phyloP scores from a whole-genome alignment of 2,888 invertebrate species.

The Agrotis clavis region DNA sequence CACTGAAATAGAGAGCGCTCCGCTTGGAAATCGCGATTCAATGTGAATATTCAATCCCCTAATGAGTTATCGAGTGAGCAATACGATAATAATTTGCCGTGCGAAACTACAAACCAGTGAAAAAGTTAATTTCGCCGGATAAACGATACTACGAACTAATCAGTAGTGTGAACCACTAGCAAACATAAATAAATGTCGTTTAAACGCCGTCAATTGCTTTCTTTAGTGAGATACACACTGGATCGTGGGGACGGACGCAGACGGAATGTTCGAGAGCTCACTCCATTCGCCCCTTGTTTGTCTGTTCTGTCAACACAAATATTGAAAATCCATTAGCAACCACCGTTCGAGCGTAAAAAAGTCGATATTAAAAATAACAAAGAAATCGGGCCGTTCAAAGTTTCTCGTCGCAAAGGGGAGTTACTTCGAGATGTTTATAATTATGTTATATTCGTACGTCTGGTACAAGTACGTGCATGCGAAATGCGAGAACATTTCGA shows the following conservation, averaged over 20 bases:
- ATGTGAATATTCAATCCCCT: conserved; percentile 52
- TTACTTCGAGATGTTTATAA: conserved; percentile 76
- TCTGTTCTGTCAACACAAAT: conserved; percentile 88
- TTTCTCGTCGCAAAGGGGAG: conserved; percentile 73
- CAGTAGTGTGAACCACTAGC: conserved; percentile 61
- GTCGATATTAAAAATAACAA: conserved; percentile 88
- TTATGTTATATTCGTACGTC: conserved; percentile 69
- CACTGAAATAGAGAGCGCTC: conserved; percentile 49
- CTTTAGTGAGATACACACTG: conserved; percentile 65
- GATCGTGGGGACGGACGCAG: conserved; percentile 68
- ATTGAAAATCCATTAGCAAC: conserved; percentile 90
- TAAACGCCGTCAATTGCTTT: conserved; percentile 68
- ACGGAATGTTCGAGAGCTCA: conserved; percentile 78
- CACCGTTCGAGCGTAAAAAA: conserved; percentile 83
- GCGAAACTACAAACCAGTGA: conserved; percentile 8
- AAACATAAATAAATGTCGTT: conserved; percentile 72
- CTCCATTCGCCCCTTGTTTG: conserved; percentile 85
- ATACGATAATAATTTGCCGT: conserved; percentile 30
- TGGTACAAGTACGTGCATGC: conserved; percentile 56
- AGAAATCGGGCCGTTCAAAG: conserved; percentile 81
- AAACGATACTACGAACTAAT: conserved; percentile 69
- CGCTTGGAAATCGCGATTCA: conserved; percentile 36
- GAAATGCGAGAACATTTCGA: conserved; percentile 69
- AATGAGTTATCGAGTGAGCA: conserved; percentile 34
- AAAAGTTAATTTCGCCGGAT: conserved; percentile 39